Conservation (phyloP, 2,113 vertebrate genomes). For the Lucifuga dentata region DNA sequence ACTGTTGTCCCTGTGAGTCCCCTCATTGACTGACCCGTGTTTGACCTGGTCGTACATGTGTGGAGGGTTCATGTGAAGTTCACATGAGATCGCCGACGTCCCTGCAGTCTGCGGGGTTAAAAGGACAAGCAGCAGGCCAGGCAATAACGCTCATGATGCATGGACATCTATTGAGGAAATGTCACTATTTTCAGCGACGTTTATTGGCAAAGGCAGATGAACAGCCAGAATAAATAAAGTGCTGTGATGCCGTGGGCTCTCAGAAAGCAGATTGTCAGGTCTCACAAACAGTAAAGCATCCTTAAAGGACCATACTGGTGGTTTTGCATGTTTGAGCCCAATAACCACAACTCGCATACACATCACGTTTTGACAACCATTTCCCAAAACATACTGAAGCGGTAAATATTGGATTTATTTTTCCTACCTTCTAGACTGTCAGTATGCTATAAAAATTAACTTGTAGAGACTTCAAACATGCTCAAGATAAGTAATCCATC, state of each 20-base stretch:
- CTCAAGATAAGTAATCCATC: no score
- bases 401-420: no score
- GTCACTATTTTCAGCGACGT: not conserved
- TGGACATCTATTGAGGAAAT: conserved; percentile 49
- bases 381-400: no score
- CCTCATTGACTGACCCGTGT: conserved; percentile 35
- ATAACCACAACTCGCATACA: no score
- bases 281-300: conserved; percentile 1
- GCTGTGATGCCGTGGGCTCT: not conserved
- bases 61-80: conserved; percentile 55
- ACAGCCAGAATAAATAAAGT: conserved; percentile 47
- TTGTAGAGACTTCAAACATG: no score
- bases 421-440: no score
- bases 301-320: not conserved
- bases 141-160: conserved; percentile 29
- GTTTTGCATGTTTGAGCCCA: no score
- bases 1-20: conserved; percentile 70
- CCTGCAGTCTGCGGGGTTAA: conserved; percentile 56
- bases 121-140: conserved; percentile 62
- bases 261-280: not conserved
- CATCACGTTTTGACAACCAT: no score
- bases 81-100: conserved; percentile 59
- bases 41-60: conserved; percentile 50
- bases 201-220: conserved; percentile 42
- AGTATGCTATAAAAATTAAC: no score